These are phyloP conservation scores for Lysiphlebus fabarum DNA, from an alignment of 1,140 invertebrate genomes.

Conservation along the genomic window DNA sequence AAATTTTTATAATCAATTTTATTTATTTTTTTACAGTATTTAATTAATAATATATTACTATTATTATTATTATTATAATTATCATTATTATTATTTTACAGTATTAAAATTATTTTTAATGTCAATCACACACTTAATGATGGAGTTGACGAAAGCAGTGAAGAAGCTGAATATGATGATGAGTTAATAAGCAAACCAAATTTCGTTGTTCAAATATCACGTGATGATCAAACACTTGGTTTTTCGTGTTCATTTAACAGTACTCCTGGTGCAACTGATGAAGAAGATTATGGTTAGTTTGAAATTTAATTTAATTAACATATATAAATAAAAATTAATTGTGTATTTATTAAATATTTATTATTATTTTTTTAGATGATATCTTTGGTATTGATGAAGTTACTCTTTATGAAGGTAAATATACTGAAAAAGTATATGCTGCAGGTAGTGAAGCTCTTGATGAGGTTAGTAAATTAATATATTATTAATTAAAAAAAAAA, in stretches of 20 bases:
- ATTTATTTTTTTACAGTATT: no score
- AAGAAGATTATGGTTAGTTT: constrained; percentile 70
- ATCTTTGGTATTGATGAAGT: constrained; percentile 87
- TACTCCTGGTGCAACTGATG: constrained; percentile 57
- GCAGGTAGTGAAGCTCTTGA: constrained; percentile 87
- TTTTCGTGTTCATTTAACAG: constrained; percentile 79
- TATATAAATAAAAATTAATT: no score
- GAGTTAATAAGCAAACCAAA: constrained; percentile 85
- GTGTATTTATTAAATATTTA: constrained; percentile 26
- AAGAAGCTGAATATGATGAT: constrained; percentile 53
- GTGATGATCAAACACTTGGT: constrained; percentile 71
- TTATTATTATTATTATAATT: no score
- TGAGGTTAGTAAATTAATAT: constrained; percentile 65
- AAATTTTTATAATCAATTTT: no score
- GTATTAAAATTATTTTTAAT: constrained; percentile 76
- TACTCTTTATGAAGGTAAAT: constrained; percentile 77
- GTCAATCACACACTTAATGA: constrained; percentile 88
- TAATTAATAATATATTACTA: no score
- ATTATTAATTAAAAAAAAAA: neutral
- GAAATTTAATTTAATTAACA: neutral
- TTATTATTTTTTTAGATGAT: constrained; percentile 59
- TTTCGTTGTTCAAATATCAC: constrained; percentile 78
- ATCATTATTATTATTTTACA: constrained; percentile 52
- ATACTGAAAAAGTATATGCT: constrained; percentile 78
- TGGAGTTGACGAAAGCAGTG: constrained; percentile 64